Base-by-base conservation (phyloP, 1,140 invertebrate genomes). In the Diorhabda carinulata region DNA sequence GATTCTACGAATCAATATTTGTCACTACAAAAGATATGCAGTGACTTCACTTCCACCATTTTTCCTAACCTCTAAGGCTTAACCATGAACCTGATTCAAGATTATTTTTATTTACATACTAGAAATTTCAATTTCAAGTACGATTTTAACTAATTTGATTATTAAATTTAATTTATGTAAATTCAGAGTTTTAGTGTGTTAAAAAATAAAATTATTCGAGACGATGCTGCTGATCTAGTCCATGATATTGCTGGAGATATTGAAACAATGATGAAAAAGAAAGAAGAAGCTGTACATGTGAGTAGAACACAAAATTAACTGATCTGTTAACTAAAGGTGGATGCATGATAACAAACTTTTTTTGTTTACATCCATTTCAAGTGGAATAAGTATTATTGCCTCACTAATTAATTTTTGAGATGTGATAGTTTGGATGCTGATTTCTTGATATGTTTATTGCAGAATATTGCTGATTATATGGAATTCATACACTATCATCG, bases 381-480 rank as follows among this genome's bases (percentile, higher is more conserved):
- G 25, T 25, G 0, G 25, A 25, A 25, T 25, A 25, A 25, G 25
- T 25, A 25, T 25, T 25, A 25, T 25, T 25, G 2, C 25, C 25
- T 25, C 25, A 25, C 25, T 25, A 25, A 25, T 25, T 25, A 25
- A 25, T 25, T 25, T 25, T 25, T 25, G 25, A 25, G 25, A 25
- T 25, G 1, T 25, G 25, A 25, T 25, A 25, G 25, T 25, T 25
- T 25, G 2, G 25, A 1, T 25, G 25, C 25, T 25, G 1, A 25
- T 25, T 25, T 1, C 25, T 25, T 25, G 25, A 25, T 59, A 59
- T 70, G 25, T 70, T 47, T 68, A 68, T 67, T 69, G 45, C 68
- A 79, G 78, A 72, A 69, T 70, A 79, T 79, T 9, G 73, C 74
- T 0, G 73, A 77, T 45, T 74, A 77, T 67, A 78, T 78, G 2